Percentiles rank a stretch among this genome's conserved stretches.
These are phyloP conservation scores for Agrotis clavis DNA, from an alignment of 2,888 invertebrate genomes.

Conservation along the genomic window DNA sequence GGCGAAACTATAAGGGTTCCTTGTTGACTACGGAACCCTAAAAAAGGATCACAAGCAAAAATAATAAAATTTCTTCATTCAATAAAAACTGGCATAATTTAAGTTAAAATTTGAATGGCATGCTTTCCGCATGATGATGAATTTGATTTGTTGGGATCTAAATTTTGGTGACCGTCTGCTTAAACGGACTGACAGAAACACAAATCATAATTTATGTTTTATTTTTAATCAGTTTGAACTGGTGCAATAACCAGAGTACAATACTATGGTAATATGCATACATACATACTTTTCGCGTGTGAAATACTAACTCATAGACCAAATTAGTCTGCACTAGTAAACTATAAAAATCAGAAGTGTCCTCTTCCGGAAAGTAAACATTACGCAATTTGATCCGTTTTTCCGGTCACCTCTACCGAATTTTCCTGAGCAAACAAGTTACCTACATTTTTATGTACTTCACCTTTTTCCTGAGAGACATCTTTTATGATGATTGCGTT, in stretches of 20 bases:
- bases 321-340: not conserved
- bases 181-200: no score
- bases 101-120: no score
- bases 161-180: no score
- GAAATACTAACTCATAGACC: not conserved
- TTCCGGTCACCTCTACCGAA: not conserved
- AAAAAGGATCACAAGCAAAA: no score
- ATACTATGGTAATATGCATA: not conserved
- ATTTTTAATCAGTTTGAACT: not conserved
- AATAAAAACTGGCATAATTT: no score
- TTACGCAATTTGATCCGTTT: not conserved
- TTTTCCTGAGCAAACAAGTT: constrained; percentile 27
- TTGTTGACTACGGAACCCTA: no score
- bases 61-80: no score
- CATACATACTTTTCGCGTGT: not conserved
- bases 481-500: constrained; percentile 37
- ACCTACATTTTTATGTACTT: constrained; percentile 6
- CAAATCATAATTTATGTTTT: no score
- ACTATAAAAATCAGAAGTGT: not conserved
- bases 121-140: no score
- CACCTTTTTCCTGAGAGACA: constrained; percentile 3
- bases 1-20: no score
- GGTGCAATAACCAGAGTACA: not conserved
- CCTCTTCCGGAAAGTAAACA: not conserved
- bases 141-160: no score